These are phyloP conservation scores for Dysdera silvatica DNA, from an alignment of 1,140 invertebrate species.

Conservation along the genomic window DNA sequence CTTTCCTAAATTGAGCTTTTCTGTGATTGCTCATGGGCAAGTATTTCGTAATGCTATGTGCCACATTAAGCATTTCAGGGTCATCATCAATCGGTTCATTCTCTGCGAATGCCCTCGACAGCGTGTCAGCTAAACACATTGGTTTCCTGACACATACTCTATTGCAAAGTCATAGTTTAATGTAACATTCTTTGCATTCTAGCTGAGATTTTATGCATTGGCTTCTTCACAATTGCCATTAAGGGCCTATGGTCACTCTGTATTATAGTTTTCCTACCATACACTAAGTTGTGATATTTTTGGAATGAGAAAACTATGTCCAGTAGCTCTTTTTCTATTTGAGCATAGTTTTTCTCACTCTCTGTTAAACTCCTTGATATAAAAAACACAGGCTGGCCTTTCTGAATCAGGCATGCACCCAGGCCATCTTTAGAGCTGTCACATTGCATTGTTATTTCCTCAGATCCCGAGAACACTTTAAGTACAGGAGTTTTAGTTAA, in stretches of 20 bases:
- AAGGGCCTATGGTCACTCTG: slow-evolving; percentile 48
- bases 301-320: slow-evolving; percentile 45
- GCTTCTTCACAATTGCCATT: slow-evolving; percentile 32
- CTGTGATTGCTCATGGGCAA: slow-evolving; percentile 2
- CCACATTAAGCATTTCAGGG: not conserved
- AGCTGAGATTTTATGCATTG: slow-evolving; percentile 21
- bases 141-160: slow-evolving; percentile 10
- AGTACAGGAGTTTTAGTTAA: slow-evolving; percentile 13
- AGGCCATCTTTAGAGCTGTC: slow-evolving; percentile 8
- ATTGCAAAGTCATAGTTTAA: slow-evolving; percentile 16
- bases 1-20: too few relatives aligned
- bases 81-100: not conserved
- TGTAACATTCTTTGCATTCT: slow-evolving; percentile 14
- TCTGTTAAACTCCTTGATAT: slow-evolving; percentile 5
- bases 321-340: slow-evolving; percentile 49
- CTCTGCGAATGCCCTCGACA: slow-evolving; percentile 19
- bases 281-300: slow-evolving; percentile 45
- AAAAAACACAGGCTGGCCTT: slow-evolving; percentile 3
- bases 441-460: not conserved
- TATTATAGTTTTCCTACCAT: slow-evolving; percentile 44
- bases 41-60: not conserved
- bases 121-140: slow-evolving; percentile 23
- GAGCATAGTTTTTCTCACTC: slow-evolving; percentile 37
- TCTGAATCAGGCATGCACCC: not conserved
- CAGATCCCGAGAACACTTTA: not conserved